phyloP scores from a whole-genome alignment of 2,797 vertebrate genomes.

The Ciconia nigra region DNA sequence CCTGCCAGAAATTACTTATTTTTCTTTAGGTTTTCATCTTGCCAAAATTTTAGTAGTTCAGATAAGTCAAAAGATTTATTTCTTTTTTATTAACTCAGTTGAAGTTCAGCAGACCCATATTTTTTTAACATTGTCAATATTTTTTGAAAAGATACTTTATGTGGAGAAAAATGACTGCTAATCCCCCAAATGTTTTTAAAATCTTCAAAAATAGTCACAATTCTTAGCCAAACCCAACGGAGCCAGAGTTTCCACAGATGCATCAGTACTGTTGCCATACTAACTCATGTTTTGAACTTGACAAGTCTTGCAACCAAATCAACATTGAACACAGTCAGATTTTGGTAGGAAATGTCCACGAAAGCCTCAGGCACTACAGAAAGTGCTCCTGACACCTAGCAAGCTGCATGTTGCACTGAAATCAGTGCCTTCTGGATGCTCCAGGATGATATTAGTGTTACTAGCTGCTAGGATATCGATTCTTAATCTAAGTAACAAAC shows the following conservation, averaged over 20 bases:
- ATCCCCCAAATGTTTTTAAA: neutral
- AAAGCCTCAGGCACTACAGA: neutral
- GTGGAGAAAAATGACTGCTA: neutral
- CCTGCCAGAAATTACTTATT: neutral
- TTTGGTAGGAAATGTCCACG: neutral
- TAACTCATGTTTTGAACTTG: neutral
- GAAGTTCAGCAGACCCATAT: neutral
- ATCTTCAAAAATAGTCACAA: neutral
- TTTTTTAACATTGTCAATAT: neutral
- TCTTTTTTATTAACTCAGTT: neutral
- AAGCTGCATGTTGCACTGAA: neutral
- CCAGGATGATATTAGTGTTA: neutral
- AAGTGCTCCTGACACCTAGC: neutral
- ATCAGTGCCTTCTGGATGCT: neutral
- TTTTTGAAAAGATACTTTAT: neutral
- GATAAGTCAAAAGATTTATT: neutral
- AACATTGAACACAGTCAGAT: neutral
- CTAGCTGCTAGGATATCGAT: neutral
- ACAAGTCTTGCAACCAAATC: neutral
- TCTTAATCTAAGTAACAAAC: neutral
- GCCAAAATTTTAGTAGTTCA: neutral
- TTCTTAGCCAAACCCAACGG: neutral
- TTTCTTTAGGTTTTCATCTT: neutral
- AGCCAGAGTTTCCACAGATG: neutral
- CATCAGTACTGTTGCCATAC: neutral